Evolutionary conservation across 2,888 invertebrate species (phyloP), one percentile per base, ranked within the genome.

Genomic region (Odontocolon sp.): DNA sequence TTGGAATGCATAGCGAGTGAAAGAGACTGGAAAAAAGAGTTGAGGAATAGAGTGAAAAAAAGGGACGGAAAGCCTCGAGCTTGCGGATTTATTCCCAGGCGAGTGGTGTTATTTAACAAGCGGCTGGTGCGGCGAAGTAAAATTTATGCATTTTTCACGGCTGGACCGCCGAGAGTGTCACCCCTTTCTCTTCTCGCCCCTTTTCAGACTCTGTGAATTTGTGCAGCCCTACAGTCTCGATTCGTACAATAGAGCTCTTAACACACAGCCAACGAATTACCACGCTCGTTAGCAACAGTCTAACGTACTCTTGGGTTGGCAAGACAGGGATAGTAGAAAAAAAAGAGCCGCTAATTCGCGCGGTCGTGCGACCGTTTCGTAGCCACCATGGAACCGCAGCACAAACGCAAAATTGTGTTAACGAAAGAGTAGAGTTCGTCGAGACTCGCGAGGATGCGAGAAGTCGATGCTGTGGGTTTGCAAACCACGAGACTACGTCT

Each of bases 241-340:
- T 57, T 66, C 40, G 69, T 72, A 80, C 78, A 80, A 80, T 74
- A 73, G 54, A 73, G 71, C 77, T 74, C 71, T 79, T 71, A 75
- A 52, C 68, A 52, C 71, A 77, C 42, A 77, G 56, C 67, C 71
- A 74, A 75, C 68, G 78, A 80, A 81, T 81, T 81, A 76, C 73
- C 77, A 79, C 59, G 77, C 79, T 81, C 76, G 77, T 81, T 81
- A 81, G 79, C 71, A 36, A 54, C 54, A 64, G 68, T 76, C 79
- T 73, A 81, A 75, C 64, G 75, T 76, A 78, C 75, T 77, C 80
- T 76, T 78, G 69, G 66, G 64, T 21, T 75, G 33, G 69, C 54
- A 50, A 64, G 31, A 66, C 56, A 26, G 6, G 11, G 31, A 69
- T 28, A 11, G 31, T 42, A 36, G 14, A 26, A 11, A 36, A 63